Evolutionary conservation across 2,888 invertebrate species (phyloP), one percentile per base, ranked within the genome.

Genomic region (Petrolisthes manimaculis): DNA sequence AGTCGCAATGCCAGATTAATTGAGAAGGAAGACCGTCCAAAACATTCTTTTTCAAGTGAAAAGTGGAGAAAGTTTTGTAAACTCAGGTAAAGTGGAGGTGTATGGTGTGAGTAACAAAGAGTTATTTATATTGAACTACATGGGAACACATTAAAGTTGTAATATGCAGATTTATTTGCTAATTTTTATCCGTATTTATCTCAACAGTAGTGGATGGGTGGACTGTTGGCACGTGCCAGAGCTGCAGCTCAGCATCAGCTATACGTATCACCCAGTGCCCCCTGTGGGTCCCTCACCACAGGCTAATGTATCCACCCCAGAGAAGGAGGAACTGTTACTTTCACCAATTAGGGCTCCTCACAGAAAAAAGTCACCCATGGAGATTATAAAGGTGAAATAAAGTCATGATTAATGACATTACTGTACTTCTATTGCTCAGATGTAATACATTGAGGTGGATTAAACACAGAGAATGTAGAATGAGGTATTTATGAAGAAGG

Each of bases 141-240:
- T 14, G 12, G 61, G 18, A 61, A 61, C 61, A 61, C 61, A 6
- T 71, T 71, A 71, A 6, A 12, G 6, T 18, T 14, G 21, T n/a
- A 71, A n/a, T 71, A 14, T 6, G 14, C 71, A 71, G 1, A 6
- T 71, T n/a, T n/a, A 71, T n/a, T 14, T 6, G 18, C 21, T 12
- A n/a, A 12, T 53, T 8, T 14, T 0, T 79, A 53, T 79, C 55
- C 6, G n/a, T 79, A 12, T 12, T 79, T n/a, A 6, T 77, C 5
- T 24, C 4, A 79, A 14, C 92, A 93, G 93, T 91, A 93, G 93
- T 90, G 98, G 98, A 3, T 99, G 99, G 99, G 95, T 98, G 0
- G 98, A 98, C 93, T 98, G 98, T 92, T 98, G 98, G 98, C 96
- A 96, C 80, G 97, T 98, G 6, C 98, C 98, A 0, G 98, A 98